These are phyloP conservation scores for Parasteatoda tepidariorum DNA, from an alignment of 1,140 invertebrate species.

Conservation along the genomic window DNA sequence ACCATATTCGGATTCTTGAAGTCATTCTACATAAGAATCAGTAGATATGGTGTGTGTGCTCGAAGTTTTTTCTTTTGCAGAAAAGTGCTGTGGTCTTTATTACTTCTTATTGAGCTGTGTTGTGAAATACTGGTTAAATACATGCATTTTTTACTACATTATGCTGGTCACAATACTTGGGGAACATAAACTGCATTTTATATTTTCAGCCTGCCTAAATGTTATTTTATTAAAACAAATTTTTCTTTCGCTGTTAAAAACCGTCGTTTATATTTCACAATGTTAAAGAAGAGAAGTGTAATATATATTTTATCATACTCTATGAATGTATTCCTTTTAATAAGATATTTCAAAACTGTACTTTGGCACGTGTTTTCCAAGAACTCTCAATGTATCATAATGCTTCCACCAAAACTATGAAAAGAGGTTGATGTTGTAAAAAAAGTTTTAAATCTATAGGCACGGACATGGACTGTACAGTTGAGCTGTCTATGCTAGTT, in stretches of 20 bases:
- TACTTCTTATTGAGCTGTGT: background rate
- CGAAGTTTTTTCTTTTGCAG: no score
- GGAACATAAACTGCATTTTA: conserved; percentile 45
- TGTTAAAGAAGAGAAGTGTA: background rate
- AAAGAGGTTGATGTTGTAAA: no score
- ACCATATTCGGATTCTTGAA: no score
- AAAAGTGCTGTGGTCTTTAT: no score
- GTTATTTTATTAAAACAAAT: conserved; percentile 34
- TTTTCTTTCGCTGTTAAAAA: conserved; percentile 7
- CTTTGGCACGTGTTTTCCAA: no score
- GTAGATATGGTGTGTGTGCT: no score
- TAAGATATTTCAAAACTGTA: background rate
- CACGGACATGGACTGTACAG: no score
- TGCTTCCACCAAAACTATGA: no score
- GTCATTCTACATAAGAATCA: no score
- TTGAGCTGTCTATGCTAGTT: no score
- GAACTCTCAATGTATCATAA: no score
- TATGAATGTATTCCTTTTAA: conserved; percentile 15
- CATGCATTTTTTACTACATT: conserved; percentile 26
- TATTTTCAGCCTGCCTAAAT: conserved; percentile 21
- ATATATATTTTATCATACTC: conserved; percentile 36
- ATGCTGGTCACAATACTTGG: conserved; percentile 10
- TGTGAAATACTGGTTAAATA: background rate
- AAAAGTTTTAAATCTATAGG: no score
- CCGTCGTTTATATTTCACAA: conserved; percentile 34